A percentile compares a stretch with the other conserved stretches of the same genome.
phyloP scores from a whole-genome alignment of 2,113 vertebrate species.

The Hylia prasina region DNA sequence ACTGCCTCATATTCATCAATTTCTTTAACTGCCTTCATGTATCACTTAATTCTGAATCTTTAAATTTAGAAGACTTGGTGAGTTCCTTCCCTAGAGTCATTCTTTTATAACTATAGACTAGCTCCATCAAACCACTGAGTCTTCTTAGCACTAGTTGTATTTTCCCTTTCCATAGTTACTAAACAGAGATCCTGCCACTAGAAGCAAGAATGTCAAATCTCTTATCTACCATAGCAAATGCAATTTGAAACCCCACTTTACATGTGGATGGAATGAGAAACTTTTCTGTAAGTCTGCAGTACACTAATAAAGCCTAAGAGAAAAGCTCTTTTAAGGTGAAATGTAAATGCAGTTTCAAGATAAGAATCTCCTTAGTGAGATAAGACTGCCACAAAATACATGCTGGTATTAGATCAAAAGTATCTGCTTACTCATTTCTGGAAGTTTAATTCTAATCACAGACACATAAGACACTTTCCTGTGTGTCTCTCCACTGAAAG shows the following conservation, averaged over 20 bases:
- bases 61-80: neutral
- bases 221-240: neutral
- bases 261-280: neutral
- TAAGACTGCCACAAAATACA: constrained; percentile 2
- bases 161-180: neutral
- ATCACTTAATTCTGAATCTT: neutral
- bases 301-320: neutral
- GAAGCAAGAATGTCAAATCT: neutral
- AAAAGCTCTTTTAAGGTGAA: neutral
- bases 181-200: neutral
- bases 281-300: neutral
- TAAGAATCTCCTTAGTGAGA: neutral
- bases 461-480: neutral
- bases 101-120: neutral
- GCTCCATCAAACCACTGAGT: neutral
- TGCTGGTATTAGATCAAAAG: constrained; percentile 15
- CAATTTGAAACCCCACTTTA: constrained; percentile 15
- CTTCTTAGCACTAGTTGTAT: neutral
- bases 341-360: neutral
- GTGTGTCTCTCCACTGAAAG: neutral
- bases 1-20: neutral
- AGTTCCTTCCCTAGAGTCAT: neutral
- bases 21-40: neutral
- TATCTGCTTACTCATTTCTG: constrained; percentile 41
- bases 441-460: constrained; percentile 13